phyloP scores from a whole-genome alignment of 2,888 invertebrate species.

The Strigamia maritima region DNA sequence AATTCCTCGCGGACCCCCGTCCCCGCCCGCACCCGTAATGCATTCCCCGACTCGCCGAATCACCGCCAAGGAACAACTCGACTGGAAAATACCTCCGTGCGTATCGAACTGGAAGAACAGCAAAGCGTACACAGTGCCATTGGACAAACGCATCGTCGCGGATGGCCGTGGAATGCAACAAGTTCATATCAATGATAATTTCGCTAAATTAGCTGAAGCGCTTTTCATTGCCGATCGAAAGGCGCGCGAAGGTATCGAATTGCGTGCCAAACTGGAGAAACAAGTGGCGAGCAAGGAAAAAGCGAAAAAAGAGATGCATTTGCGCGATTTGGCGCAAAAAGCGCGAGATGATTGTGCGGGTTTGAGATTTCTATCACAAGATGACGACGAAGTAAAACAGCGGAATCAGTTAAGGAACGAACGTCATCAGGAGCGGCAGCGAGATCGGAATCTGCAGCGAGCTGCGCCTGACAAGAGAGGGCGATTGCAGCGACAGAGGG shows the following conservation, averaged over 20 bases:
- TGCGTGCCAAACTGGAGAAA: slow-evolving; percentile 90
- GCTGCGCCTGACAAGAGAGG: slow-evolving; percentile 89
- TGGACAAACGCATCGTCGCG: slow-evolving; percentile 96
- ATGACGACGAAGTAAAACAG: slow-evolving; percentile 72
- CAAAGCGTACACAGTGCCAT: slow-evolving; percentile 92
- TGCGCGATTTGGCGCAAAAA: slow-evolving; percentile 87
- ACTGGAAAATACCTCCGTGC: slow-evolving; percentile 99
- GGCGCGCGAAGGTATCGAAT: slow-evolving; percentile 95
- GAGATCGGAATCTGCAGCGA: slow-evolving; percentile 87
- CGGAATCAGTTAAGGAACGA: slow-evolving; percentile 83
- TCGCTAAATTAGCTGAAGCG: slow-evolving; percentile 96
- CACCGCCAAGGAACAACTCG: slow-evolving; percentile 97
- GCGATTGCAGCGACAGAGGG: slow-evolving; percentile 81
- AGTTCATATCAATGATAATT: slow-evolving; percentile 98
- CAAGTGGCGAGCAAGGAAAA: slow-evolving; percentile 96
- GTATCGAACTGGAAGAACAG: slow-evolving; percentile 99
- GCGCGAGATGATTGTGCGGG: slow-evolving; percentile 95
- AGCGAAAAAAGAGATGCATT: slow-evolving; percentile 93
- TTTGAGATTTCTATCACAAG: slow-evolving; percentile 58
- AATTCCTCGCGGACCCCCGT: slow-evolving; percentile 96
- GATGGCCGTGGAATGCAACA: slow-evolving; percentile 96
- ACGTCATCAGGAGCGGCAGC: slow-evolving; percentile 82
- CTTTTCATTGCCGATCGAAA: slow-evolving; percentile 96
- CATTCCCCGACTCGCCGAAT: slow-evolving; percentile 95
- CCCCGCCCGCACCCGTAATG: slow-evolving; percentile 96